These are phyloP conservation scores for Anthoptus insignis DNA, from an alignment of 2,888 invertebrate genomes.

Conservation along the genomic window DNA sequence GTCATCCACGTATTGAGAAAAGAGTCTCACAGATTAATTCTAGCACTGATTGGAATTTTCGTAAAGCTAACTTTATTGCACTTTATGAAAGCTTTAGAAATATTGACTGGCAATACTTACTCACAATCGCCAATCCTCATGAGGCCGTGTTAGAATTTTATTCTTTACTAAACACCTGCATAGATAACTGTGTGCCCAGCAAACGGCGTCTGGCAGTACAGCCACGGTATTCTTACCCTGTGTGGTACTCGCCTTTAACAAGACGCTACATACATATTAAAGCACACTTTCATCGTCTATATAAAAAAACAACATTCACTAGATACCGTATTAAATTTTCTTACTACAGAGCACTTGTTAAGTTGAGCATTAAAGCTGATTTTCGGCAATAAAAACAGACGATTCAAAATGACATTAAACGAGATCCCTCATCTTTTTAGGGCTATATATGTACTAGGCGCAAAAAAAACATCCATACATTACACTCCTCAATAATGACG, in stretches of 20 bases:
- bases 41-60: background rate
- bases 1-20: too few species aligned
- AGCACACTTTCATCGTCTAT: background rate
- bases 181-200: slow-evolving; percentile 6
- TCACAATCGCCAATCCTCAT: background rate
- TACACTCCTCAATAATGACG: too few species aligned
- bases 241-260: slow-evolving; percentile 11
- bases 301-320: background rate
- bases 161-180: background rate
- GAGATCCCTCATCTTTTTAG: background rate
- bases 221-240: slow-evolving; percentile 5
- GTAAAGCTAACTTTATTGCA: background rate
- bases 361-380: slow-evolving; percentile 4
- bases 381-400: background rate
- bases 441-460: background rate
- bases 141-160: background rate
- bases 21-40: too few species aligned
- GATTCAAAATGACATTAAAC: background rate
- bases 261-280: slow-evolving; percentile 10
- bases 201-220: slow-evolving; percentile 2
- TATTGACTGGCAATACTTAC: background rate
- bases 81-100: background rate
- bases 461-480: background rate
- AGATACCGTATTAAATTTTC: background rate
- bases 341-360: background rate